These are phyloP conservation scores for Helicoverpa assulta DNA, from an alignment of 2,888 invertebrate species.

Conservation along the genomic window DNA sequence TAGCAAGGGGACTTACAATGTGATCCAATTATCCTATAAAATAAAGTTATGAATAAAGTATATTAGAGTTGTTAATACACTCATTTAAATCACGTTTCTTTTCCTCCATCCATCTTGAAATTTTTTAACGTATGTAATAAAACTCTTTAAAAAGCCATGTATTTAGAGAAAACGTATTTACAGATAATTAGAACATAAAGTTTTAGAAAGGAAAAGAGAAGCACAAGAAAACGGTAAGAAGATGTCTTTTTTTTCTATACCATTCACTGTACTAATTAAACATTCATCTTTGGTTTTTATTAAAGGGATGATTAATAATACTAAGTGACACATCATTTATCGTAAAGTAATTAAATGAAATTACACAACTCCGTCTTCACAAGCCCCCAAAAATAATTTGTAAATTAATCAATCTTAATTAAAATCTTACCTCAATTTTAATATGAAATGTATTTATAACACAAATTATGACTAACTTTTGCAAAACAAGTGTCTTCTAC, in stretches of 20 bases:
- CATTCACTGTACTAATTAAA: slow-evolving; percentile 11
- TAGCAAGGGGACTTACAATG: neutral
- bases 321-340: too few species aligned
- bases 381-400: neutral
- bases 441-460: neutral
- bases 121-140: too few species aligned
- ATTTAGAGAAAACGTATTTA: too few species aligned
- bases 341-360: too few species aligned
- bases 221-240: too few species aligned
- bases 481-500: neutral
- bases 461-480: neutral
- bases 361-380: neutral
- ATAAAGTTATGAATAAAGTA: neutral
- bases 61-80: neutral
- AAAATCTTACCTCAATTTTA: neutral
- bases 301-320: neutral
- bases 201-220: too few species aligned
- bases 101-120: too few species aligned
- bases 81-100: neutral
- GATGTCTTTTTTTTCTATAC: too few species aligned
- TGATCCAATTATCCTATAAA: neutral
- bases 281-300: slow-evolving; percentile 26
- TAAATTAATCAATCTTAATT: neutral
- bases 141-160: too few species aligned
- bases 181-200: too few species aligned